Evolutionary conservation across 2,888 invertebrate species (phyloP).

Genomic region (Galeopsomyia nigrocyanea): DNA sequence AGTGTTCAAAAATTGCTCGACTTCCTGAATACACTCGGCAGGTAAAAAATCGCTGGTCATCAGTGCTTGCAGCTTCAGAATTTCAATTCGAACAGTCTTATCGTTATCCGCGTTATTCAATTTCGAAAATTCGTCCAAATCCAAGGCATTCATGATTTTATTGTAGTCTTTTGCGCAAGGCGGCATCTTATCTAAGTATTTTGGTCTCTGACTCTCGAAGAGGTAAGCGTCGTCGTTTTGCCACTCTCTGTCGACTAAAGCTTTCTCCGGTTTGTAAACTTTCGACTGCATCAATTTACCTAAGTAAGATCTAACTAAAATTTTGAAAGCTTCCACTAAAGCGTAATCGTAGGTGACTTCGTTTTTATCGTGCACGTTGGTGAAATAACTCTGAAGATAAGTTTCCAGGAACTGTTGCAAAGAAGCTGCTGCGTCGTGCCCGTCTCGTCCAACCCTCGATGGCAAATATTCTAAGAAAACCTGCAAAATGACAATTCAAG

Average conservation of each 20-base stretch:
- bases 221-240: conserved; percentile 64
- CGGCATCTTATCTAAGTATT: conserved; percentile 71
- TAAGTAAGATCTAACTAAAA: conserved; percentile 75
- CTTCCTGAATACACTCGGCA: conserved; percentile 73
- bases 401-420: conserved; percentile 65
- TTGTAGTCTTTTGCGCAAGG: conserved; percentile 63
- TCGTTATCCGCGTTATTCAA: conserved; percentile 50
- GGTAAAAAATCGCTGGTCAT: conserved; percentile 73
- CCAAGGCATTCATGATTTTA: conserved; percentile 52
- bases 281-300: conserved; percentile 68
- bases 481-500: conserved; percentile 63
- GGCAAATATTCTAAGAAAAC: conserved; percentile 78
- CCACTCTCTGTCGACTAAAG: conserved; percentile 48
- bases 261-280: conserved; percentile 55
- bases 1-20: conserved; percentile 74
- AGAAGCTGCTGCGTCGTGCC: conserved; percentile 65
- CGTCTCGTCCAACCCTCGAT: conserved; percentile 74
- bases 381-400: conserved; percentile 61
- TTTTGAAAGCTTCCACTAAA: conserved; percentile 72
- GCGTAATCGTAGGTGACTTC: conserved; percentile 68
- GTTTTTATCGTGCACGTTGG: conserved; percentile 52
- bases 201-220: conserved; percentile 68
- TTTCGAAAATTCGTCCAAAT: conserved; percentile 52
- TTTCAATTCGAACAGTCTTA: conserved; percentile 55
- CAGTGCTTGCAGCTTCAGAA: conserved; percentile 71